A percentile compares a stretch with the other conserved stretches of the same genome.
Conservation (phyloP, 1,140 invertebrate genomes). For the Atta cephalotes region DNA sequence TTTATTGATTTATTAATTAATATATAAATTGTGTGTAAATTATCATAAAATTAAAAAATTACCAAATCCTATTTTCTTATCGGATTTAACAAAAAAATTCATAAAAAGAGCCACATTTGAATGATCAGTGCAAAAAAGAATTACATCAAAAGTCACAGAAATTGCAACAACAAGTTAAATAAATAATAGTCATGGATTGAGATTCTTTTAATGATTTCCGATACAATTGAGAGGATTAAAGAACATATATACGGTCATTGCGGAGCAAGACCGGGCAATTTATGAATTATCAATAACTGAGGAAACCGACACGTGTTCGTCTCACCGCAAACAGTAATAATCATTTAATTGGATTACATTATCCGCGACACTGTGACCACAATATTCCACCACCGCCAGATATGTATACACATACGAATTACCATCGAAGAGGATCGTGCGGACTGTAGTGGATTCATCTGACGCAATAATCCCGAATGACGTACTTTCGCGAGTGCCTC, state of each 20-base stretch:
- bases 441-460: slow-evolving; percentile 57
- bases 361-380: slow-evolving; percentile 56
- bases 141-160: not conserved
- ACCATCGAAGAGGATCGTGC: slow-evolving; percentile 21
- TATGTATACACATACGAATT: not conserved
- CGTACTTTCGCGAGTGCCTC: slow-evolving; percentile 63
- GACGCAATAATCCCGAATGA: slow-evolving; percentile 74
- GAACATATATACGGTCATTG: not conserved
- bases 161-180: not conserved
- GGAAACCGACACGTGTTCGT: slow-evolving; percentile 25
- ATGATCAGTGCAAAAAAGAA: not conserved
- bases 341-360: slow-evolving; percentile 64
- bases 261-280: not conserved
- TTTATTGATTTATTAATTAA: not conserved
- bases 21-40: not conserved
- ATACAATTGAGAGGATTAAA: not conserved
- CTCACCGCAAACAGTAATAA: slow-evolving; percentile 56
- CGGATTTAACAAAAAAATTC: not conserved
- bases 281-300: slow-evolving; percentile 43
- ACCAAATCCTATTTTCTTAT: not conserved
- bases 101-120: not conserved
- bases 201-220: not conserved
- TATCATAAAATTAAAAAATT: not conserved
- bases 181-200: not conserved
- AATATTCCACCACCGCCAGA: slow-evolving; percentile 31